Conservation (phyloP, 1,140 invertebrate genomes). For the Coptotermes formosanus region DNA sequence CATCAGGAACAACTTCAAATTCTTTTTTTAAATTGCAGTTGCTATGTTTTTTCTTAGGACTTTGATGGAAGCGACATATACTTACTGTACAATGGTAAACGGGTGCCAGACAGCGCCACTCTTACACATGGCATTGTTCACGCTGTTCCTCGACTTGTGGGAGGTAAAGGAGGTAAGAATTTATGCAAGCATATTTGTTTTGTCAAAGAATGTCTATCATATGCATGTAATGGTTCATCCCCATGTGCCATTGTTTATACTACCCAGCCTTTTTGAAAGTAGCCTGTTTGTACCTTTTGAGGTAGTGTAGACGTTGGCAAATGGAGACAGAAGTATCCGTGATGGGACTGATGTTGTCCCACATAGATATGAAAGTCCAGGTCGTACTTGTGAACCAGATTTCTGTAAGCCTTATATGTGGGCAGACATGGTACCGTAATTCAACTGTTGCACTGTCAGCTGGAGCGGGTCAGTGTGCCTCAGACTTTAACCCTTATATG, state of each 20-base stretch:
- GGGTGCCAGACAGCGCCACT: neutral
- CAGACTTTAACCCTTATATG: no score
- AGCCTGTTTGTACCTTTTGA: neutral
- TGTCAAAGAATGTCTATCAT: neutral
- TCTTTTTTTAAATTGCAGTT: no score
- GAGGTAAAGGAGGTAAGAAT: constrained; percentile 2
- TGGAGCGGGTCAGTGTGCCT: no score
- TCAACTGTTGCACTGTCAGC: no score
- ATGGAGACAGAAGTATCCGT: neutral
- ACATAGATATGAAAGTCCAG: neutral
- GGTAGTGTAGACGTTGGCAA: neutral
- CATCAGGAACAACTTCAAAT: no score
- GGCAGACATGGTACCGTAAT: no score
- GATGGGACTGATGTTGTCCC: neutral
- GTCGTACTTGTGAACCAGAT: no score
- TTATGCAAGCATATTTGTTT: neutral
- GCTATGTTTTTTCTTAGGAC: neutral
- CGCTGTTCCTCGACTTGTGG: neutral
- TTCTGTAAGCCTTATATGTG: no score
- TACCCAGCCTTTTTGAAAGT: no score
- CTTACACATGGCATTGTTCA: constrained; percentile 13
- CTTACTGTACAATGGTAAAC: neutral
- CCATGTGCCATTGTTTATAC: neutral
- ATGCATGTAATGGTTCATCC: neutral
- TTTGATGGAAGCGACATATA: constrained; percentile 12